Evolutionary conservation across 2,113 vertebrate genomes (phyloP).

Genomic region (Bambusicola thoracicus): DNA sequence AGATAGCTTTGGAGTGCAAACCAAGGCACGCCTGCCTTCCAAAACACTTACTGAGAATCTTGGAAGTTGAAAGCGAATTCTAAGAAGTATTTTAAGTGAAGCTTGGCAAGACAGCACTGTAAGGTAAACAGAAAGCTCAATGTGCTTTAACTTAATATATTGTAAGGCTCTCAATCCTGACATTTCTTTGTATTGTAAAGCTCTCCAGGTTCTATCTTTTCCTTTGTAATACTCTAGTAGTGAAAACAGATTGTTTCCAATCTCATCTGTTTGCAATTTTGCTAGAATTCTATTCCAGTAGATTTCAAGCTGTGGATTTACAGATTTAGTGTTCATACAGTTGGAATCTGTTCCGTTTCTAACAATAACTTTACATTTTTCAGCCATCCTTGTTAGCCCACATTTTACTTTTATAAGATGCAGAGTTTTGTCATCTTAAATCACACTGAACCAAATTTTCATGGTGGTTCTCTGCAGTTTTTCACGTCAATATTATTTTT

Average conservation of each 20-base stretch:
- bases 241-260: slow-evolving; percentile 29
- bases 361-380: not conserved
- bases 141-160: not conserved
- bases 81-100: slow-evolving; percentile 27
- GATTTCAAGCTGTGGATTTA: slow-evolving; percentile 19
- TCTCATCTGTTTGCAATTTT: slow-evolving; percentile 46
- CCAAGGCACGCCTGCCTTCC: not conserved
- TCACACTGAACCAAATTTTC: not conserved
- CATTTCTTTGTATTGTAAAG: slow-evolving; percentile 27
- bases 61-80: not conserved
- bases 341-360: not conserved
- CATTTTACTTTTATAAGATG: not conserved
- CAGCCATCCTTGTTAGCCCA: not conserved
- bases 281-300: not conserved
- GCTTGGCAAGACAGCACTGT: not conserved
- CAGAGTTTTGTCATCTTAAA: not conserved
- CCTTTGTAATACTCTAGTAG: not conserved
- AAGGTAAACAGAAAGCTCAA: slow-evolving; percentile 19
- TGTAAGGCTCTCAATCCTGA: slow-evolving; percentile 3
- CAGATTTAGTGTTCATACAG: not conserved
- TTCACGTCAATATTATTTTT: not conserved
- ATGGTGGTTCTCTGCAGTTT: not conserved
- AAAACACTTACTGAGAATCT: not conserved
- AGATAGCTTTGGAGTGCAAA: not conserved
- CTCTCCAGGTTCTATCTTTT: slow-evolving; percentile 28